A percentile compares a stretch with the other conserved stretches of the same genome.
These are phyloP conservation scores for Neodiprion fabricii DNA, from an alignment of 1,140 invertebrate genomes.

Conservation along the genomic window DNA sequence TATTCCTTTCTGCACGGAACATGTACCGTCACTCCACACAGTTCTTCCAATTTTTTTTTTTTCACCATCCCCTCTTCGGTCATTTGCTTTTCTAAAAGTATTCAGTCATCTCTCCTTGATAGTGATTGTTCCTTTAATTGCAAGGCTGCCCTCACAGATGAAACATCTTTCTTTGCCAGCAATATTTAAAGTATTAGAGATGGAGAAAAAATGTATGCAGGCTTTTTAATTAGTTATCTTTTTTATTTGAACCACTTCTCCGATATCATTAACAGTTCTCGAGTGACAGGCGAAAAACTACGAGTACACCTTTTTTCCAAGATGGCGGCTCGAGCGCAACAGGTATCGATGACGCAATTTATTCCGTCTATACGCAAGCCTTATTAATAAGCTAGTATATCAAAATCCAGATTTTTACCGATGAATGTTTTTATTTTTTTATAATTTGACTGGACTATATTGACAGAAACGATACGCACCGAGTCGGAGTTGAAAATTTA, in stretches of 20 bases:
- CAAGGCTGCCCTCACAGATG: not conserved
- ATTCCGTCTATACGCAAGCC: not conserved
- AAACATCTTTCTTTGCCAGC: not conserved
- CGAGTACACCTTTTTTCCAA: no score
- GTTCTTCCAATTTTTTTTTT: not conserved
- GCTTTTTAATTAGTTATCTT: not conserved
- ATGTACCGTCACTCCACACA: conserved; percentile 2
- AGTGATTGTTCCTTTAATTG: not conserved
- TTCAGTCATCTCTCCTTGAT: not conserved
- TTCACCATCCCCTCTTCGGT: not conserved
- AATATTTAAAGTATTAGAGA: not conserved
- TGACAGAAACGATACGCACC: no score
- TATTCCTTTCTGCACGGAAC: not conserved
- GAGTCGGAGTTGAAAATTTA: no score
- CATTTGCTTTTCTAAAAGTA: not conserved
- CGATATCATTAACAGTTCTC: not conserved
- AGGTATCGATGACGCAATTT: not conserved
- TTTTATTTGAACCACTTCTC: not conserved
- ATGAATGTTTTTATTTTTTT: not conserved
- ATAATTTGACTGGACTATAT: not conserved
- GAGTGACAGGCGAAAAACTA: no score
- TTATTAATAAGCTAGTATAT: no score
- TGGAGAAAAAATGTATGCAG: not conserved
- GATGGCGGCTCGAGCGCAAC: no score
- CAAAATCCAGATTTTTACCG: no score